Conservation (phyloP, 2,113 vertebrate species). For the Mustela lutreola region DNA sequence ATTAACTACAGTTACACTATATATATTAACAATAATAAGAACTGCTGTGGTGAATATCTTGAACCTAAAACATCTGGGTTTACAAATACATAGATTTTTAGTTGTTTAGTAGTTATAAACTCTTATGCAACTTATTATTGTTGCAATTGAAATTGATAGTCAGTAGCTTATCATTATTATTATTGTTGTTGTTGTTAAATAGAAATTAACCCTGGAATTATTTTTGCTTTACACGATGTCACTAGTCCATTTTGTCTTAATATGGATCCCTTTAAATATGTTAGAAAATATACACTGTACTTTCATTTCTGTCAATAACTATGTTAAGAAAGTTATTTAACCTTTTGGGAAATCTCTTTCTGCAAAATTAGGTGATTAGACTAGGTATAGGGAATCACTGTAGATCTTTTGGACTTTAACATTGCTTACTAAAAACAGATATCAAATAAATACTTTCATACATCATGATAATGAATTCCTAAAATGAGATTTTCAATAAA, state of each 20-base stretch:
- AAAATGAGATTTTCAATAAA: background rate
- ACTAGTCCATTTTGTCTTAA: background rate
- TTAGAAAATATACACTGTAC: background rate
- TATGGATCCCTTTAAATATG: background rate
- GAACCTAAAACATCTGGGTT: background rate
- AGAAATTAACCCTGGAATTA: background rate
- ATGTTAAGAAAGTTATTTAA: background rate
- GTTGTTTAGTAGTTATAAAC: background rate
- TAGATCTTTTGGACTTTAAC: background rate
- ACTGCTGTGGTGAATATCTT: background rate
- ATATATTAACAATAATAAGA: background rate
- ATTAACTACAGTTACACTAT: background rate
- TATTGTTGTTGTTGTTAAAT: background rate
- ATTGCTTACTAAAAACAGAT: background rate
- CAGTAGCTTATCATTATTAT: background rate
- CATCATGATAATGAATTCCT: background rate
- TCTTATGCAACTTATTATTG: background rate
- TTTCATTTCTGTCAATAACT: background rate
- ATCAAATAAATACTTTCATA: background rate
- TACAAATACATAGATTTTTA: background rate
- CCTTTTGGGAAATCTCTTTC: background rate
- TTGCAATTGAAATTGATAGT: background rate
- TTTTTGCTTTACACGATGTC: background rate
- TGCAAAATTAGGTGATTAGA: background rate
- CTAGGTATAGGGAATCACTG: background rate